Base-by-base conservation (phyloP, 2,888 invertebrate genomes). In the Hydropsyche betteni region DNA sequence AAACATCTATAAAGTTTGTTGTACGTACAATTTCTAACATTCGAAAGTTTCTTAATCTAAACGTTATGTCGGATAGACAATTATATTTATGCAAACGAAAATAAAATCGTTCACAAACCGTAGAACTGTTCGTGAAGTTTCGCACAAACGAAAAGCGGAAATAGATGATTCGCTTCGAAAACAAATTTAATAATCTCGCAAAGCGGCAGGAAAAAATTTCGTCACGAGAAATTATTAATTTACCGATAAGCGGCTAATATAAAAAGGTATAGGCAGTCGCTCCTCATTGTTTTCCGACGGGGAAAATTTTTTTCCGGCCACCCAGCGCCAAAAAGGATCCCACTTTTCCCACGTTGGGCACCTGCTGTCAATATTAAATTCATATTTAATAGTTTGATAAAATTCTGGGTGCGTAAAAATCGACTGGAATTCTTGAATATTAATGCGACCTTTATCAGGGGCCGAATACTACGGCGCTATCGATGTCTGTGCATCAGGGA, bases 301-400 rank as follows among this genome's bases (percentile, higher is more conserved):
- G 68, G 68, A 51, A 61, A 72, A 75, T 6, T 34, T 51, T 68
- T 75, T 68, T 68, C 51, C 44, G 53, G 51, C 38, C 14, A n/a
- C 68, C 10, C 36, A 53, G 55, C 69, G 69, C 8, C 24, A 69
- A 51, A n/a, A 53, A 70, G 52, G 70, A 24, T 53, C 53, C 16
- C 70, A n/a, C 38, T 10, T 44, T 69, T 6, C 36, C 14, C 10
- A 55, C 68, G 52, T 69, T 33, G 16, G 58, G 61, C 75, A 75
- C 72, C 77, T 75, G 77, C 68, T 74, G 69, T 71, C 77, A 77
- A 77, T 77, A 77, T 77, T 75, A 75, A 77, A 77, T 75, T 77
- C 77, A 70, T 75, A 77, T 77, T 77, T 77, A 77, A 77, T 77
- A 77, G 77, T 77, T 75, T 77, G 77, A 77, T 77, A 77, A 77